Base-by-base conservation (phyloP, 2,888 invertebrate genomes). In the Rhamphomyia laevipes region DNA sequence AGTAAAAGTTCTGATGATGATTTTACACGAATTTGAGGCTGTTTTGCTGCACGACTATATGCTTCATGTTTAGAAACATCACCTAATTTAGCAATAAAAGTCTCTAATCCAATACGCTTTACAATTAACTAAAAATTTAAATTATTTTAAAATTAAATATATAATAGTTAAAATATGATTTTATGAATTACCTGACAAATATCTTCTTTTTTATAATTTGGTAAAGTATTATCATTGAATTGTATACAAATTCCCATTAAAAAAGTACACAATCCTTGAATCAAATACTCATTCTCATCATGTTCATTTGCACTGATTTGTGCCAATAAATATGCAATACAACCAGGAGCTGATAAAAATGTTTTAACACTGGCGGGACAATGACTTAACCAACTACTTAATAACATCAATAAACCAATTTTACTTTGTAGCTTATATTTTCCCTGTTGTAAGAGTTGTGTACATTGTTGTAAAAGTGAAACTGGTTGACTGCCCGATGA, bases 11-110 rank as follows among this genome's bases (percentile, higher is more conserved):
- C 94, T 1, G 74, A 73, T 4, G 88, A 73, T 48, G 78, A 74
- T 65, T 82, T 83, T 12, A 84, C 86, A 42, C 82, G 77, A 30
- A 90, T 79, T 70, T 96, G 94, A 1, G 97, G 94, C 61, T 90
- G 90, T 66, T 97, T 96, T 17, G 91, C 83, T 15, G 96, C 92
- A 62, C 83, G 81, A 49, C 86, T 88, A 72, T 96, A 99, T 40
- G 84, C 77, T 72, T 97, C 97, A 64, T 91, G 90, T 46, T 86
- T 81, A 0, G 87, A 80, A 48, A 97, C 84, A 57, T 90, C 87
- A 46, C 82, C 80, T 50, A 99, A 73, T 62, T 90, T 90, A 53
- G 89, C 84, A 50, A 84, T 78, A 65, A 92, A 90, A 45, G 81
- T 81, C 65, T 99, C 97, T 57, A 87, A 73, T 7, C 93, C 95